Evolutionary conservation across 2,888 invertebrate species (phyloP).

Genomic region (Oscheius sp.): DNA sequence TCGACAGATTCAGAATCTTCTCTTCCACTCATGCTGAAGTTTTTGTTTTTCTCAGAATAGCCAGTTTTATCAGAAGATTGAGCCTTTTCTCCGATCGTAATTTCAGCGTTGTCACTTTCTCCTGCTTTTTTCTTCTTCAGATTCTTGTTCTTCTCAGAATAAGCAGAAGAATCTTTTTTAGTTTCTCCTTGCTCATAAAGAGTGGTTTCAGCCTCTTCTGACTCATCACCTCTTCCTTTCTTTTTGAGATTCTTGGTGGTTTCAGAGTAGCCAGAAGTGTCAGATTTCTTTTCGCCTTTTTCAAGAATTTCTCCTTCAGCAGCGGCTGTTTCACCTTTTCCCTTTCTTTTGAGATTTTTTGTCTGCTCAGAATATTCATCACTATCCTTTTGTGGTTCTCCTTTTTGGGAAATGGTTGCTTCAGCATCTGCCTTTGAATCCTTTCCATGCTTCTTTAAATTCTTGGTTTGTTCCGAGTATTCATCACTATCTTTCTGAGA

Average conservation of each 20-base stretch:
- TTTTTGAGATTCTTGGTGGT: not conserved
- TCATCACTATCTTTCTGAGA: not conserved
- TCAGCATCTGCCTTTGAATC: not conserved
- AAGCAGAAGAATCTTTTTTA: not conserved
- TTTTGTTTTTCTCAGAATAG: slow-evolving; percentile 1
- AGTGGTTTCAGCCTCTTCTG: slow-evolving; percentile 11
- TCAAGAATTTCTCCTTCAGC: slow-evolving; percentile 1
- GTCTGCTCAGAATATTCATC: slow-evolving; percentile 8
- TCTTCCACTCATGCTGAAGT: not conserved
- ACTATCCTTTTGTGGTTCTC: not conserved
- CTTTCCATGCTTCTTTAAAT: not conserved
- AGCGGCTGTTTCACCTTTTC: not conserved
- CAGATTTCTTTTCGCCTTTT: slow-evolving; percentile 1
- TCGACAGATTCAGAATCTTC: not conserved
- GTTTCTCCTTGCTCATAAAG: slow-evolving; percentile 5
- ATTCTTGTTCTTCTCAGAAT: not conserved
- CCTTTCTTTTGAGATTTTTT: not conserved
- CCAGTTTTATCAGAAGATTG: not conserved
- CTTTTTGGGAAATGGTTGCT: not conserved
- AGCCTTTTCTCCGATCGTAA: not conserved
- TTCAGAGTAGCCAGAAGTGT: not conserved
- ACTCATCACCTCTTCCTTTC: not conserved
- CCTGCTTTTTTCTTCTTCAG: not conserved
- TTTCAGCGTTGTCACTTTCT: not conserved
- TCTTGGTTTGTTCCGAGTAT: not conserved